These are phyloP conservation scores for Ochropleura plecta DNA, from an alignment of 2,888 invertebrate genomes.

Conservation along the genomic window DNA sequence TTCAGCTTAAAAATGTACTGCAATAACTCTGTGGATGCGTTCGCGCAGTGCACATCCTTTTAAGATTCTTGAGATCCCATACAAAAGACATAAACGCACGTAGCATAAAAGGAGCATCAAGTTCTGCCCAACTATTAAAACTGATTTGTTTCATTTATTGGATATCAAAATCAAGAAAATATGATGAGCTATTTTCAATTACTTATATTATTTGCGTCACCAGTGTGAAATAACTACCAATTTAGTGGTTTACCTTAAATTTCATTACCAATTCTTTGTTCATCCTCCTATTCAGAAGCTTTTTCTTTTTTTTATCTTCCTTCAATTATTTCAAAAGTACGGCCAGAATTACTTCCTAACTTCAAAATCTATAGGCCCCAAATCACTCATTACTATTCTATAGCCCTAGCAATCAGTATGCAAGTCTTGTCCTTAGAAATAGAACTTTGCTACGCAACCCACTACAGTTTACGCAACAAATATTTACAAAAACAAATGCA, in stretches of 20 bases:
- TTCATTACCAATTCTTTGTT: background rate
- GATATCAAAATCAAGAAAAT: background rate
- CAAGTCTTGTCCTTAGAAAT: conserved; percentile 34
- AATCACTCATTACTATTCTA: conserved; percentile 47
- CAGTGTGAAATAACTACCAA: background rate
- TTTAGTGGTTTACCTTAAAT: background rate
- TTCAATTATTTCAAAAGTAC: background rate
- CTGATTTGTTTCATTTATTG: background rate
- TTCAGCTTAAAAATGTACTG: background rate
- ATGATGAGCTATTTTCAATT: background rate
- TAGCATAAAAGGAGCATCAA: background rate
- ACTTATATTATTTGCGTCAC: background rate
- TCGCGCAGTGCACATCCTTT: background rate
- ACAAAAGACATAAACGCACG: conserved; percentile 40
- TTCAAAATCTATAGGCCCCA: conserved; percentile 37
- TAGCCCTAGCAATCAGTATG: conserved; percentile 48
- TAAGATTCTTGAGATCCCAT: background rate
- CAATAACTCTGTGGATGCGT: background rate
- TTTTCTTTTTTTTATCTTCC: background rate
- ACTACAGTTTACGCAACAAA: conserved; percentile 55
- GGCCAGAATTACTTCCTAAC: conserved; percentile 8
- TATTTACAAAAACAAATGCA: conserved; percentile 54
- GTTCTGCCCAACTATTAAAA: background rate
- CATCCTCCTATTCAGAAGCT: background rate
- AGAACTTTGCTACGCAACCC: conserved; percentile 44